Conservation (phyloP, 2,113 vertebrate species). For the Heptranchias perlo region DNA sequence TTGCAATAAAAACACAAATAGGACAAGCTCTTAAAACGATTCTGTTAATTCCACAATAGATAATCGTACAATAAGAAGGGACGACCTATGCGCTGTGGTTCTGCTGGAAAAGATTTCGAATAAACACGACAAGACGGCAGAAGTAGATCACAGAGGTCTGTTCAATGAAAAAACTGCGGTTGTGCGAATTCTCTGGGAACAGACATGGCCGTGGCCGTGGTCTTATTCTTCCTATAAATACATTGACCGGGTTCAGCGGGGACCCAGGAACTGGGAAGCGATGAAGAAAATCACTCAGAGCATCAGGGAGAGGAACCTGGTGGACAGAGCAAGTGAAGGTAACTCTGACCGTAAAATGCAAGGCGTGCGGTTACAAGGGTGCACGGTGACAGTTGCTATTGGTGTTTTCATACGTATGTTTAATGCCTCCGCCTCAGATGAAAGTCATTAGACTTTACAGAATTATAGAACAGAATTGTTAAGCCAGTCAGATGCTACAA, state of each 20-base stretch:
- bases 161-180: not conserved
- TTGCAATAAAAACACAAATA: not conserved
- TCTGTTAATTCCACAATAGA: not conserved
- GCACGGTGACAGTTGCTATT: not conserved
- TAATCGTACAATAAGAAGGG: not conserved
- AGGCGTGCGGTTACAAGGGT: not conserved
- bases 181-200: not conserved
- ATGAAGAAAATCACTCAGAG: not conserved
- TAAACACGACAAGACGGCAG: not conserved
- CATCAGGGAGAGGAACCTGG: not conserved
- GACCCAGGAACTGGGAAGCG: not conserved
- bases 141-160: not conserved
- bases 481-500: no score
- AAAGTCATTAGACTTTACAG: not conserved
- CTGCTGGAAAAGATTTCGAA: not conserved
- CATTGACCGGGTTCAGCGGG: not conserved
- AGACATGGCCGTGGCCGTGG: not conserved
- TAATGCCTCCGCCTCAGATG: not conserved
- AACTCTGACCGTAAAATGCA: not conserved
- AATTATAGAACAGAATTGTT: not conserved
- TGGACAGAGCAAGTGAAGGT: not conserved
- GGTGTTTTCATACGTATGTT: not conserved
- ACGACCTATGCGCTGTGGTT: not conserved
- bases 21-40: not conserved
- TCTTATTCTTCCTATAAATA: not conserved